These are phyloP conservation scores for Sebastes vulpes DNA, from an alignment of 2,797 vertebrate species.

Conservation along the genomic window DNA sequence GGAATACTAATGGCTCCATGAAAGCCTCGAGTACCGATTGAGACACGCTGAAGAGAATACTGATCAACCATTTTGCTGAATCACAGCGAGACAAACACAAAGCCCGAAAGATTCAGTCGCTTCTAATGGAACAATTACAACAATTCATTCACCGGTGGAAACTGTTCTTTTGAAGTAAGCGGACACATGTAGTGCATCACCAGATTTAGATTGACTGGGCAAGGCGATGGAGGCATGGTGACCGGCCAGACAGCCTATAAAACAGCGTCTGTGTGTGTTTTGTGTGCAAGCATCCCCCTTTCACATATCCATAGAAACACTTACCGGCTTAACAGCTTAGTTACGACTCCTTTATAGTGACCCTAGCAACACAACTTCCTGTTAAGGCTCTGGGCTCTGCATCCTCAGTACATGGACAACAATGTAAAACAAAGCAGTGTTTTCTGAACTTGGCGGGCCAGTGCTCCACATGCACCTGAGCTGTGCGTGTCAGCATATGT, in stretches of 20 bases:
- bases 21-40: slow-evolving; percentile 62
- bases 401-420: not conserved
- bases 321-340: slow-evolving; percentile 52
- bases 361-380: slow-evolving; percentile 65
- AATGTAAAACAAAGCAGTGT: slow-evolving; percentile 5
- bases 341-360: slow-evolving; percentile 43
- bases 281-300: slow-evolving; percentile 7
- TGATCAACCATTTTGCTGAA: slow-evolving; percentile 77
- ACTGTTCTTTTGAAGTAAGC: slow-evolving; percentile 1
- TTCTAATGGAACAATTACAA: slow-evolving; percentile 23
- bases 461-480: not conserved
- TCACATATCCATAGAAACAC: slow-evolving; percentile 40
- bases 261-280: slow-evolving; percentile 29
- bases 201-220: slow-evolving; percentile 4
- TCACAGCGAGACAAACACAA: slow-evolving; percentile 63
- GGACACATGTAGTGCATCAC: not conserved
- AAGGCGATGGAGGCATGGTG: not conserved
- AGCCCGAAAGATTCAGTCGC: slow-evolving; percentile 6
- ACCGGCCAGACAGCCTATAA: slow-evolving; percentile 19
- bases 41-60: slow-evolving; percentile 67
- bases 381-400: not conserved
- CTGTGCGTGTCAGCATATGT: slow-evolving; percentile 5
- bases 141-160: not conserved
- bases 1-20: slow-evolving; percentile 78
- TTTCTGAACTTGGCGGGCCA: not conserved